Percentiles rank a stretch among this genome's conserved stretches.
These are phyloP conservation scores for Ceyx erithaca DNA, from an alignment of 2,797 vertebrate genomes.

Conservation along the genomic window DNA sequence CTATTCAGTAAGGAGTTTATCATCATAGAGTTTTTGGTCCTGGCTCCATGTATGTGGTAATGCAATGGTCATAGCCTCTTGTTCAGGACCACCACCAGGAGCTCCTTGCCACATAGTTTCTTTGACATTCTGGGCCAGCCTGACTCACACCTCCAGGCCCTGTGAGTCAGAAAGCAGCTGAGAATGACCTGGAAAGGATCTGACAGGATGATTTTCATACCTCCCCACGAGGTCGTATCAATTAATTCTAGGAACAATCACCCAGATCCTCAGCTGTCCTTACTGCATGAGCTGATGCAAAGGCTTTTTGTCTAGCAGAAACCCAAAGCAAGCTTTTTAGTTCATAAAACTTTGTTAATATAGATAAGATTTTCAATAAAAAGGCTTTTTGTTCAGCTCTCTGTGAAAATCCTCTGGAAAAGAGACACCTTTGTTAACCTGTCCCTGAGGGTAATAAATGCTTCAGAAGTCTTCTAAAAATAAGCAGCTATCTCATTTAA, in stretches of 20 bases:
- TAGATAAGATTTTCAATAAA: not conserved
- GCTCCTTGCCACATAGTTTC: not conserved
- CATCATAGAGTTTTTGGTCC: not conserved
- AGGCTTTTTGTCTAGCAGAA: not conserved
- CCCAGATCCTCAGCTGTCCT: not conserved
- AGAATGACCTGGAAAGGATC: not conserved
- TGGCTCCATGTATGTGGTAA: not conserved
- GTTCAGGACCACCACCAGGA: rapidly evolving
- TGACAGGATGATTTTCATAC: not conserved
- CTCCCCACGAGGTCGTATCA: not conserved
- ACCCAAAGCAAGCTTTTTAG: not conserved
- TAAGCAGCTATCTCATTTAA: conserved; percentile 34
- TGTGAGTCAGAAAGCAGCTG: not conserved
- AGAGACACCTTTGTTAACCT: not conserved
- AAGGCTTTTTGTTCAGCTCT: not conserved
- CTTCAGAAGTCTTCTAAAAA: not conserved
- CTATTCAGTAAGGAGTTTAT: not conserved
- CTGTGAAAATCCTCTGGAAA: not conserved
- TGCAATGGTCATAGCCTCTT: rapidly evolving
- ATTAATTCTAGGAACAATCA: not conserved
- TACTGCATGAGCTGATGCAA: not conserved
- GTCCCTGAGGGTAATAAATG: not conserved
- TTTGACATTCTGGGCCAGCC: not conserved
- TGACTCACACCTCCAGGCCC: not conserved
- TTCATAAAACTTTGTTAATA: not conserved